A percentile compares a stretch with the other conserved stretches of the same genome.
phyloP scores from a whole-genome alignment of 2,113 vertebrate genomes.

The Syngnathus typhle region DNA sequence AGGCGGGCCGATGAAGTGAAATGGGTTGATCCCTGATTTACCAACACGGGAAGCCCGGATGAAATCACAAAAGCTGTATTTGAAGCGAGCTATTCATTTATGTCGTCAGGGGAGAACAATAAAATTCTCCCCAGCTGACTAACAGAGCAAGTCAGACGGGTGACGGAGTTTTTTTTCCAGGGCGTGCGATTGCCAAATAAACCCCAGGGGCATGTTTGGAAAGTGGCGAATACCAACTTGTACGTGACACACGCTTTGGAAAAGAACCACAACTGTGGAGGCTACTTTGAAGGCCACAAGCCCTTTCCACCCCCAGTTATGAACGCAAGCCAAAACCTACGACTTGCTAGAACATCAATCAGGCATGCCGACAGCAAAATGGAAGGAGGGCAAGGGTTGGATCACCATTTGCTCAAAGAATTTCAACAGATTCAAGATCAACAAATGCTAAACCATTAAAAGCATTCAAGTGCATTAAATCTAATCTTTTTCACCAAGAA shows the following conservation, averaged over 20 bases:
- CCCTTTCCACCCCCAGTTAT: too few species aligned
- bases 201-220: not conserved
- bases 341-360: not conserved
- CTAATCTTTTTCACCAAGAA: not conserved
- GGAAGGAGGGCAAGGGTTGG: not conserved
- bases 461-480: not conserved
- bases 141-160: constrained; percentile 70
- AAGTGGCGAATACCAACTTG: not conserved
- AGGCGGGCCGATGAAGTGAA: not conserved
- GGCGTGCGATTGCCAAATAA: not conserved
- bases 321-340: not conserved
- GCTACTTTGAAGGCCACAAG: not conserved
- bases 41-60: too few species aligned
- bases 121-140: constrained; percentile 46
- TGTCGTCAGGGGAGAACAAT: constrained; percentile 28
- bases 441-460: not conserved
- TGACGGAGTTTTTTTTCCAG: constrained; percentile 20
- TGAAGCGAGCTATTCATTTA: not conserved
- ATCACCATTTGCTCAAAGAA: not conserved
- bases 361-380: not conserved
- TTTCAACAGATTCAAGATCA: not conserved
- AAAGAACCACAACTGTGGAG: not conserved
- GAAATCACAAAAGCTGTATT: not conserved
- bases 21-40: not conserved
- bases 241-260: not conserved